Conservation (phyloP, 2,888 invertebrate species). For the Agonopterix arenella region DNA sequence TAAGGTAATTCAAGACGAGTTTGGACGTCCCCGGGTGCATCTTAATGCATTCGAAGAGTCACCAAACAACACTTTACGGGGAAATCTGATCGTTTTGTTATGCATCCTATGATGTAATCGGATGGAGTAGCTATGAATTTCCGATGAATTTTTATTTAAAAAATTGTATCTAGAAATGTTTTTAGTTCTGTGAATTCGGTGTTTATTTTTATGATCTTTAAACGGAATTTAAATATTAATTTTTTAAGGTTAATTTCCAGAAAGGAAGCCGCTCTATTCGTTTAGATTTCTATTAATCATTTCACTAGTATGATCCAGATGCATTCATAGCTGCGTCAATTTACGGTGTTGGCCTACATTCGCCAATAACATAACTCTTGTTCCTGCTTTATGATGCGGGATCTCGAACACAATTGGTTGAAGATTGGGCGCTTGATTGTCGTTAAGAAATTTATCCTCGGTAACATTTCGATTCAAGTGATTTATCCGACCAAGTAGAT, state of each 20-base stretch:
- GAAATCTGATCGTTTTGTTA: constrained; percentile 48
- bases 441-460: too few relatives aligned
- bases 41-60: constrained; percentile 31
- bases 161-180: too few relatives aligned
- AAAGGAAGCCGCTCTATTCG: too few relatives aligned
- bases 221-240: too few relatives aligned
- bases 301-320: constrained; percentile 4
- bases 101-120: constrained; percentile 36
- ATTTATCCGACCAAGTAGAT: too few relatives aligned
- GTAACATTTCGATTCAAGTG: too few relatives aligned
- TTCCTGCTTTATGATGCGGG: neutral
- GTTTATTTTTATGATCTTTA: too few relatives aligned
- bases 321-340: constrained; percentile 1
- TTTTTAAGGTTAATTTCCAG: too few relatives aligned
- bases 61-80: constrained; percentile 38
- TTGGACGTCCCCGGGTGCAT: constrained; percentile 30
- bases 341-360: constrained; percentile 4
- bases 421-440: too few relatives aligned
- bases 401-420: neutral
- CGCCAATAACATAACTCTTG: constrained; percentile 1
- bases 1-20: constrained; percentile 31
- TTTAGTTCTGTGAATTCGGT: too few relatives aligned
- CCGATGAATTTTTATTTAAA: neutral
- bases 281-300: constrained; percentile 6
- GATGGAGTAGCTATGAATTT: constrained; percentile 15